A percentile compares a stretch with the other conserved stretches of the same genome.
Evolutionary conservation across 1,140 invertebrate genomes (phyloP).

Genomic region (Drosophila nannoptera): DNA sequence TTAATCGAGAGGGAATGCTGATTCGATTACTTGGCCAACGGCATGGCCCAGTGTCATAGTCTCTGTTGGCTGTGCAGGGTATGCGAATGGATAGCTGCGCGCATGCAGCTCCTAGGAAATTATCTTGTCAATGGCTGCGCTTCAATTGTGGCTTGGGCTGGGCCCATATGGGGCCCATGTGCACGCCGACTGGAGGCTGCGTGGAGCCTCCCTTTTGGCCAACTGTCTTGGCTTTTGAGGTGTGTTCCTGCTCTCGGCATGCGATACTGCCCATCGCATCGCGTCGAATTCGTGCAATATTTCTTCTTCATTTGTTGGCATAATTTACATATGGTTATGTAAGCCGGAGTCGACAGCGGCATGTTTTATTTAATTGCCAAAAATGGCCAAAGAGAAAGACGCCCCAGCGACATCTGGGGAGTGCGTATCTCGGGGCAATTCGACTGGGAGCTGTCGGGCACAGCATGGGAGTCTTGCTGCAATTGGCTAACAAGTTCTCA

Average conservation of each 20-base stretch:
- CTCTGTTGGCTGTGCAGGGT: conserved; percentile 24
- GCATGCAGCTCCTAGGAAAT: conserved; percentile 68
- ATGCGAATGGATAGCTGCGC: conserved; percentile 56
- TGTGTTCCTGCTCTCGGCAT: conserved; percentile 59
- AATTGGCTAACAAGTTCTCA: conserved; percentile 19
- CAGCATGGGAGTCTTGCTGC: conserved; percentile 22
- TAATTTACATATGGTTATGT: conserved; percentile 76
- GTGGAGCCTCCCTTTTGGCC: conserved; percentile 32
- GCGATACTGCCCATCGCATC: conserved; percentile 19
- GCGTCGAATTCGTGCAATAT: conserved; percentile 55
- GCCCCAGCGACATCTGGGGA: conserved; percentile 31
- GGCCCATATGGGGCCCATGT: conserved; percentile 21
- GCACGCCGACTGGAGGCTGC: background rate
- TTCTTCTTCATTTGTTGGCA: conserved; percentile 72
- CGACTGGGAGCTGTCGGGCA: background rate
- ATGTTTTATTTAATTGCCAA: conserved; percentile 76
- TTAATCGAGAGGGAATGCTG: too few relatives aligned
- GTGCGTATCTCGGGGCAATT: conserved; percentile 28
- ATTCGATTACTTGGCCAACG: too few relatives aligned
- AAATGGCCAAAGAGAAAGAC: conserved; percentile 40
- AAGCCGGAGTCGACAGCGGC: conserved; percentile 50
- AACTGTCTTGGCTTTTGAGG: conserved; percentile 51
- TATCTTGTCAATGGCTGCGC: conserved; percentile 74
- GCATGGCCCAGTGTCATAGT: background rate
- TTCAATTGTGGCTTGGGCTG: conserved; percentile 62